A percentile compares a stretch with the other conserved stretches of the same genome.
Evolutionary conservation across 2,797 vertebrate genomes (phyloP).

Genomic region (Helostoma temminkii): DNA sequence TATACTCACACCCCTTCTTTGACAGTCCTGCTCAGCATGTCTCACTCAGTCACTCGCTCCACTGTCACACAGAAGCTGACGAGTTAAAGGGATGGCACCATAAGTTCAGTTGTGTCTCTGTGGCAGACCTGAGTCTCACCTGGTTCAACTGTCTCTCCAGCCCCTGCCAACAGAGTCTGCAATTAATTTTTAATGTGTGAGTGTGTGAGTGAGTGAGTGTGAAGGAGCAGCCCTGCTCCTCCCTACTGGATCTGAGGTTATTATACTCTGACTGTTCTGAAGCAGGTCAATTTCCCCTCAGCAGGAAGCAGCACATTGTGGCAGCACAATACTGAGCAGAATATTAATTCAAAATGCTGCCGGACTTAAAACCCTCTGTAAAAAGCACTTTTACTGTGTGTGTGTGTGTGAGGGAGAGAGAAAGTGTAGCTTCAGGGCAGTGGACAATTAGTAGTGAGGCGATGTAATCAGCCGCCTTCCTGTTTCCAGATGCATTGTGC

Average conservation of each 20-base stretch:
- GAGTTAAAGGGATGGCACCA: constrained; percentile 35
- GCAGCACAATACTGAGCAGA: constrained; percentile 56
- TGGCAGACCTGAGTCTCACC: constrained; percentile 32
- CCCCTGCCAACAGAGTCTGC: constrained; percentile 36
- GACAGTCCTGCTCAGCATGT: constrained; percentile 25
- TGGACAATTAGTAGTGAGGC: constrained; percentile 32
- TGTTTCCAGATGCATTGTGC: constrained; percentile 3
- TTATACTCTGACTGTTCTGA: constrained; percentile 60
- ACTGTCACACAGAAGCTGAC: constrained; percentile 30
- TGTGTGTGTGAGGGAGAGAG: constrained; percentile 1
- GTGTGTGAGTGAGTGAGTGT: constrained; percentile 2
- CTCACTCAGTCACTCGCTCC: constrained; percentile 12
- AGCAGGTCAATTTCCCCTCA: constrained; percentile 65
- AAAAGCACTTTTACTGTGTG: neutral
- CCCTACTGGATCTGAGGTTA: constrained; percentile 51
- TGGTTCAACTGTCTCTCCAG: constrained; percentile 49
- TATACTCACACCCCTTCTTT: constrained; percentile 30
- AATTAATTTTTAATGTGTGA: constrained; percentile 73
- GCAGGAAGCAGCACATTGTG: constrained; percentile 44
- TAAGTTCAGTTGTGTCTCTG: constrained; percentile 45
- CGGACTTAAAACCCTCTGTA: constrained; percentile 17
- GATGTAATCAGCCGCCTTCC: constrained; percentile 26
- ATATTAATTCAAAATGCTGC: constrained; percentile 56
- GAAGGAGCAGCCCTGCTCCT: constrained; percentile 40
- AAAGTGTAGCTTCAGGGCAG: constrained; percentile 14